Evolutionary conservation across 2,113 vertebrate genomes (phyloP).

Genomic region (Clarias gariepinus): DNA sequence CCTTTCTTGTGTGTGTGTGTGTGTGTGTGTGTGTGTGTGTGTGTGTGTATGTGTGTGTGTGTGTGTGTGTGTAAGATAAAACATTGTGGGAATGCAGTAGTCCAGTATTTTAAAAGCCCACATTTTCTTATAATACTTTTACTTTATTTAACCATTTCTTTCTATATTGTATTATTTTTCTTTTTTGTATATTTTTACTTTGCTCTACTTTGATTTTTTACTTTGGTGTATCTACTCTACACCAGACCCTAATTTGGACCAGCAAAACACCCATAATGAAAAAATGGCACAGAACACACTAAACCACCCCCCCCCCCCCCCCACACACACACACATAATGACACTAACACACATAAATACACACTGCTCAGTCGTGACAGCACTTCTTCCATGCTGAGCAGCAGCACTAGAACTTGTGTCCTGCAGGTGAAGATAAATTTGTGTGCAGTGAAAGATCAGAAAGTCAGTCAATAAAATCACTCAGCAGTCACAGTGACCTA

Average conservation of each 20-base stretch:
- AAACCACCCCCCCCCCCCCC: no score
- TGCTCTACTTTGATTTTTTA: background rate
- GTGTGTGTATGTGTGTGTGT: conserved; percentile 22
- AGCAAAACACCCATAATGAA: conserved; percentile 5
- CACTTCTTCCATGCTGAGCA: conserved; percentile 26
- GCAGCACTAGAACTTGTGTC: background rate
- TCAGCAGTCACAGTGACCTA: conserved; percentile 34
- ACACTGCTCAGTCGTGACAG: conserved; percentile 2
- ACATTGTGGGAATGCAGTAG: background rate
- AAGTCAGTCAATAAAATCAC: conserved; percentile 46
- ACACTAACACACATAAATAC: conserved; percentile 17
- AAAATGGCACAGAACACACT: background rate
- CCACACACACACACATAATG: conserved; percentile 23
- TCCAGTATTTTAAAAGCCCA: background rate
- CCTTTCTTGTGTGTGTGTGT: background rate
- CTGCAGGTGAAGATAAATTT: conserved; percentile 35
- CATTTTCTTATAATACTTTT: background rate
- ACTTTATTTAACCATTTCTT: background rate
- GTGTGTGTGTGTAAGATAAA: background rate
- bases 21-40: conserved; percentile 1
- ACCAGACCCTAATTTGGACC: conserved; percentile 31
- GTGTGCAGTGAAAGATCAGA: conserved; percentile 38
- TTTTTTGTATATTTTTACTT: no score
- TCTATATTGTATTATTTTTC: background rate
- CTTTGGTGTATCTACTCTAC: conserved; percentile 13